Evolutionary conservation across 2,113 vertebrate species (phyloP).

Genomic region (Xyrauchen texanus): DNA sequence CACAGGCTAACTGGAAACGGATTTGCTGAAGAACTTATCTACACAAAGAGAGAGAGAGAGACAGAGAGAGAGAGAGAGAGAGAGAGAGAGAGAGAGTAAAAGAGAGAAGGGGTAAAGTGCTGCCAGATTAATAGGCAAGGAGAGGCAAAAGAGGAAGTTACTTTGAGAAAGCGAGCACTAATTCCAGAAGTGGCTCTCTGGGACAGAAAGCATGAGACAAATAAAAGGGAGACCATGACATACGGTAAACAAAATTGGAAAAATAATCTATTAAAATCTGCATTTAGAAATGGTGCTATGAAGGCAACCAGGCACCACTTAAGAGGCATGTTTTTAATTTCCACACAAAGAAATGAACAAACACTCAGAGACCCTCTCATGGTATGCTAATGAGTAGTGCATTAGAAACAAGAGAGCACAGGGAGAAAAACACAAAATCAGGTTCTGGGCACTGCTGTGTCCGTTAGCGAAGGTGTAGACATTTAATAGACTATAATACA

Average conservation of each 20-base stretch:
- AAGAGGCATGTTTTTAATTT: conserved; percentile 31
- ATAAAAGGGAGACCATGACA: neutral
- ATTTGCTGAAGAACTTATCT: neutral
- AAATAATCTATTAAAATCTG: neutral
- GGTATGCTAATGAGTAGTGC: conserved; percentile 47
- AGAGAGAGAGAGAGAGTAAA: no score
- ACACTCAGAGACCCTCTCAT: conserved; percentile 36
- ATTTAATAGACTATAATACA: no score
- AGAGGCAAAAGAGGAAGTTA: neutral
- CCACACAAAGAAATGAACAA: conserved; percentile 35
- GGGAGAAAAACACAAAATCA: neutral
- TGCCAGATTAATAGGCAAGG: conserved; percentile 16
- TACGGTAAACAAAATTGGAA: neutral
- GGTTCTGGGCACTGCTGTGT: conserved; percentile 12
- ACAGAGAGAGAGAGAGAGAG: no score
- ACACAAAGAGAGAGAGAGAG: neutral
- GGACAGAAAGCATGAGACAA: neutral
- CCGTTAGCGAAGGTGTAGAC: neutral
- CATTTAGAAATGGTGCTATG: conserved; percentile 16
- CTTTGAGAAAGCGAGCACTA: neutral
- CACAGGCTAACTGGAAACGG: neutral
- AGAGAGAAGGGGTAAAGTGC: neutral
- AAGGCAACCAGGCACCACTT: conserved; percentile 1
- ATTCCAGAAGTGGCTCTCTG: conserved; percentile 18
- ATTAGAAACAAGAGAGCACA: conserved; percentile 12